A percentile compares a stretch with the other conserved stretches of the same genome.
These are phyloP conservation scores for Pristionchus pacificus DNA, from an alignment of 1,140 invertebrate species.

Conservation along the genomic window DNA sequence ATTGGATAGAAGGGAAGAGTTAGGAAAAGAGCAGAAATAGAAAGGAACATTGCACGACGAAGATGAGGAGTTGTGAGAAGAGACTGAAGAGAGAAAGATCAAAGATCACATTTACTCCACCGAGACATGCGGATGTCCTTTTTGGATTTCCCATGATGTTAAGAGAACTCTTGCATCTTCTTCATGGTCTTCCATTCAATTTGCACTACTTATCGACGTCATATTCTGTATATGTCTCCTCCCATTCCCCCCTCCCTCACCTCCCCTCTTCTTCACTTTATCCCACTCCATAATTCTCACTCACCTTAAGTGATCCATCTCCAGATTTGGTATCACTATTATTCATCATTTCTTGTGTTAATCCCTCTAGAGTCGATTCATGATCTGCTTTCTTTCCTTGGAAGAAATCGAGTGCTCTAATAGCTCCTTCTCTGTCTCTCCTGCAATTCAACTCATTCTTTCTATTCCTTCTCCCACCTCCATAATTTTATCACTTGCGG, in stretches of 20 bases:
- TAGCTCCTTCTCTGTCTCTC: constrained; percentile 33
- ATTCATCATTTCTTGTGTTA: constrained; percentile 24
- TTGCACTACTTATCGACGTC: constrained; percentile 15
- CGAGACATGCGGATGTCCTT: too few species aligned
- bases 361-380: constrained; percentile 33
- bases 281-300: background rate
- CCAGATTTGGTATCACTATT: constrained; percentile 18
- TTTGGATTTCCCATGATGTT: constrained; percentile 10
- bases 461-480: background rate
- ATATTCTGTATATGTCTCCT: too few species aligned
- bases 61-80: constrained; percentile 39
- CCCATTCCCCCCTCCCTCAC: too few species aligned
- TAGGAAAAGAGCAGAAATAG: constrained; percentile 37
- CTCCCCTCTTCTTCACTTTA: too few species aligned
- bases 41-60: constrained; percentile 42
- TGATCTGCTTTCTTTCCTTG: constrained; percentile 37
- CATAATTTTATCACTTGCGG: background rate
- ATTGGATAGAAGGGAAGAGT: constrained; percentile 54
- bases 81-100: constrained; percentile 9
- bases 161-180: constrained; percentile 7
- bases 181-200: constrained; percentile 17
- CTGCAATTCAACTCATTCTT: constrained; percentile 17
- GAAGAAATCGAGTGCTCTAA: constrained; percentile 42
- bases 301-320: too few species aligned
- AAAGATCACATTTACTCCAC: background rate